These are phyloP conservation scores for Phyllotreta cruciferae DNA, from an alignment of 2,888 invertebrate genomes.

Conservation along the genomic window DNA sequence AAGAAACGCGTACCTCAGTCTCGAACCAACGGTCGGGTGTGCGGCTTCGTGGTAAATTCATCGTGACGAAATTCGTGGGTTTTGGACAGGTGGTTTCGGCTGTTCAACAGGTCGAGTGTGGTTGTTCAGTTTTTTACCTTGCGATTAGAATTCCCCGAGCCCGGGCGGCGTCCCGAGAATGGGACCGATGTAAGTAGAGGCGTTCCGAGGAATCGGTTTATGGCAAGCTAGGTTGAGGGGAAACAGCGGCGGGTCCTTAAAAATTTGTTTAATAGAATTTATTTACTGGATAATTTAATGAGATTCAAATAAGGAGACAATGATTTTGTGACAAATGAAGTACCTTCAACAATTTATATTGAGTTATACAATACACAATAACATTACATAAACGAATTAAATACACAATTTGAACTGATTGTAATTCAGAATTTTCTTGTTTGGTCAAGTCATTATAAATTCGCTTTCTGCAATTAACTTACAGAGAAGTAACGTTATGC, in stretches of 20 bases:
- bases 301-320: too few relatives aligned
- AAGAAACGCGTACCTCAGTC: conserved; percentile 18
- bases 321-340: too few relatives aligned
- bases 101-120: conserved; percentile 32
- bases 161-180: neutral
- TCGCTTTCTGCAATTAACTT: too few relatives aligned
- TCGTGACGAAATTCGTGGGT: conserved; percentile 18
- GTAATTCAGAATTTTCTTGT: too few relatives aligned
- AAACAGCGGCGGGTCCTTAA: conserved; percentile 14
- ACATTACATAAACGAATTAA: too few relatives aligned
- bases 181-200: conserved; percentile 19
- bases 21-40: conserved; percentile 7
- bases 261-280: neutral
- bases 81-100: conserved; percentile 21
- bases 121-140: conserved; percentile 19
- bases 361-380: too few relatives aligned
- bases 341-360: too few relatives aligned
- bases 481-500: too few relatives aligned
- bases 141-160: conserved; percentile 2
- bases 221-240: neutral
- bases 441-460: too few relatives aligned
- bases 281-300: too few relatives aligned
- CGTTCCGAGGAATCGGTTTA: neutral
- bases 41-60: conserved; percentile 13
- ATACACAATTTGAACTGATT: too few relatives aligned